These are phyloP conservation scores for Drosophila pachea DNA, from an alignment of 1,140 invertebrate species.

Conservation along the genomic window DNA sequence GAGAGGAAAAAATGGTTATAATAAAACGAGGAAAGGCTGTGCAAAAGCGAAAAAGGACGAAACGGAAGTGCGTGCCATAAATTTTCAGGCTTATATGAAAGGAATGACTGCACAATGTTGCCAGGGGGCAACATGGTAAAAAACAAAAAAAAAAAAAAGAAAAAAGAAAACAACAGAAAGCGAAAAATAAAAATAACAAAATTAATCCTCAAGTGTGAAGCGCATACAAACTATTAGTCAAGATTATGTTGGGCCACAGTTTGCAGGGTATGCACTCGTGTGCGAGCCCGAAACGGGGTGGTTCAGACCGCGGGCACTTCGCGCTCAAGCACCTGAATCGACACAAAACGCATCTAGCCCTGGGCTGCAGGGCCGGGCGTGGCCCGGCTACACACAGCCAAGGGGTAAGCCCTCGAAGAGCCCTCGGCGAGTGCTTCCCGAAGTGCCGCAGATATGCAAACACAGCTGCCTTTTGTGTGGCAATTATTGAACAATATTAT, in stretches of 20 bases:
- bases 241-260: constrained; percentile 54
- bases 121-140: constrained; percentile 7
- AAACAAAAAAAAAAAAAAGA: constrained; percentile 18
- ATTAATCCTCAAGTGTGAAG: constrained; percentile 76
- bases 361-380: constrained; percentile 25
- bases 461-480: constrained; percentile 62
- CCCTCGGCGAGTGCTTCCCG: not conserved
- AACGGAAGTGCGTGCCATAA: constrained; percentile 77
- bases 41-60: constrained; percentile 43
- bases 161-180: constrained; percentile 29
- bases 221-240: constrained; percentile 76
- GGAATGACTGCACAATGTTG: constrained; percentile 61
- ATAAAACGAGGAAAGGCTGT: constrained; percentile 25
- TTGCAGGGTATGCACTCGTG: constrained; percentile 8
- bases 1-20: constrained; percentile 19
- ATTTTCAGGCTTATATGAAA: constrained; percentile 64
- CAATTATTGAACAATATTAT: constrained; percentile 56
- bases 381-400: constrained; percentile 24
- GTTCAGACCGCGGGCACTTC: constrained; percentile 34
- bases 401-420: constrained; percentile 30
- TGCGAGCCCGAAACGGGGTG: constrained; percentile 30
- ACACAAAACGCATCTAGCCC: constrained; percentile 16
- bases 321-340: constrained; percentile 52
- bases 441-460: constrained; percentile 54
- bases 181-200: constrained; percentile 48